Evolutionary conservation across 2,113 vertebrate genomes (phyloP), one percentile per base, ranked within the genome.

Genomic region (Vidua macroura): DNA sequence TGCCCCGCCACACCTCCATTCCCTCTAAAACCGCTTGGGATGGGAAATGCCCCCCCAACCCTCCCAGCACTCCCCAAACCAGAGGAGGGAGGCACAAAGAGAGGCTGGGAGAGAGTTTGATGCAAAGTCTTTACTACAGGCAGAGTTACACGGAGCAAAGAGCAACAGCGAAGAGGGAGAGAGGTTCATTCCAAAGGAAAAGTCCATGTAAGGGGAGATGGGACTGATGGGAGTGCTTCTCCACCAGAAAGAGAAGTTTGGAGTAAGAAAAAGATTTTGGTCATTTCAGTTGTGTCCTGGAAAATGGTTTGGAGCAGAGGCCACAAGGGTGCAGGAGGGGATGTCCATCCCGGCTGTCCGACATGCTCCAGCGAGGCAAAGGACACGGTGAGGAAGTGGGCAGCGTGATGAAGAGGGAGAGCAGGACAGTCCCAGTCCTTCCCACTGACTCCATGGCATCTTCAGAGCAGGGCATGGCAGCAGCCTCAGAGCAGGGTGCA

Each of bases 401-500:
- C 22, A 31, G 21, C 2, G 4, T 10, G 39, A 44, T 3, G 6
- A 59, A 39, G 35, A 39, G 33, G 52, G 30, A 63, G 43, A 43
- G 20, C 5, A n/a, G 23, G 18, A 49, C 48, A 23, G 27, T 33
- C 35, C 43, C 37, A 19, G 56, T 13, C 43, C 56, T 77, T 64
- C 19, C 24, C 0, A 1, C 15, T 8, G 7, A 8, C 56, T 77
- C 56, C 0, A 0, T 56, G 64, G 22, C 18, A 10, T 10, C 68
- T 37, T 27, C 25, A 17, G 59, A 37, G 66, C 66, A 56, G 75
- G 58, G 5, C 4, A 1, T 4, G 43, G 59, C 43, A 81, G 59
- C 37, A 81, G 31, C 9, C 78, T 89, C 78, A 98, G 46, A 98
- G 96, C 63, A 98, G 70, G 9, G 96, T 96, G 83, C 98, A 98